Conservation (phyloP, 2,113 vertebrate genomes). For the Myotis brandtii region DNA sequence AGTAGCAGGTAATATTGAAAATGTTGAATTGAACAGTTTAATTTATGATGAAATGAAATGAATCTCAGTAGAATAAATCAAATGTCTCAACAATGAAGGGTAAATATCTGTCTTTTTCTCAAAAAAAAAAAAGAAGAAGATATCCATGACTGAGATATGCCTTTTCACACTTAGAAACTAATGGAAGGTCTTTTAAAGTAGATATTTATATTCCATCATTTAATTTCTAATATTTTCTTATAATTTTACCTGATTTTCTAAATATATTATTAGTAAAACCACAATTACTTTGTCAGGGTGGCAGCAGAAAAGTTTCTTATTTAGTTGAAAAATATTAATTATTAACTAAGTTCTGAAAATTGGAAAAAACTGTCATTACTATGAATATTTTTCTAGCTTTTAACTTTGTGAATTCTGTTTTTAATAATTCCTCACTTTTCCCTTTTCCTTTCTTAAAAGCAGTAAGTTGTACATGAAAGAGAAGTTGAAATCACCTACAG, state of each 20-base stretch:
- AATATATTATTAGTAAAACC: conserved; percentile 43
- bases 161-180: conserved; percentile 70
- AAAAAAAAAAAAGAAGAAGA: conserved; percentile 63
- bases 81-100: conserved; percentile 83
- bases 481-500: conserved; percentile 36
- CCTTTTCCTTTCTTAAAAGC: conserved; percentile 43
- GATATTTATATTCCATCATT: conserved; percentile 18
- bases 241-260: background rate
- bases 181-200: conserved; percentile 63
- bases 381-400: background rate
- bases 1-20: conserved; percentile 77
- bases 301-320: background rate
- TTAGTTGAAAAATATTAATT: conserved; percentile 56
- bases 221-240: conserved; percentile 63
- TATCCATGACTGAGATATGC: conserved; percentile 71
- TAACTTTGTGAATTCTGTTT: conserved; percentile 43
- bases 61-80: conserved; percentile 85
- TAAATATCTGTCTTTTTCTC: conserved; percentile 83
- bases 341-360: conserved; percentile 60
- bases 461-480: conserved; percentile 41
- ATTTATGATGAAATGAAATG: conserved; percentile 84
- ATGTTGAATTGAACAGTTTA: conserved; percentile 83
- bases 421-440: conserved; percentile 35
- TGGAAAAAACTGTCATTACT: conserved; percentile 57
- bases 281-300: conserved; percentile 24